Conservation (phyloP, 2,797 vertebrate genomes). For the Toxotes lorentzi region DNA sequence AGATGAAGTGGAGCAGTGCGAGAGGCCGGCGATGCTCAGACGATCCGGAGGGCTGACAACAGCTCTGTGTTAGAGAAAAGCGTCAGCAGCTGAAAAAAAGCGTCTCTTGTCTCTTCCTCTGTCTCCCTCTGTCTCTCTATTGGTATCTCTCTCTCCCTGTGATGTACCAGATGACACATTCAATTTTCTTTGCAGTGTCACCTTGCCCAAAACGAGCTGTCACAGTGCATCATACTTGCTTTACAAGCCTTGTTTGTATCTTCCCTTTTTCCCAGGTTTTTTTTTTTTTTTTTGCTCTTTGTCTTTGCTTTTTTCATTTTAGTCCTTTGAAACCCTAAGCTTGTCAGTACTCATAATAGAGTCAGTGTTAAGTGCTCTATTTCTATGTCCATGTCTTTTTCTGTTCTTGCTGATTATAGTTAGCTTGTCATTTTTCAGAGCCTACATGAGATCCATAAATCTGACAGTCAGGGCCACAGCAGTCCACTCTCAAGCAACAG, state of each 20-base stretch:
- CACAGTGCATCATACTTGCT: constrained; percentile 40
- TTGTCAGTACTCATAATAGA: constrained; percentile 52
- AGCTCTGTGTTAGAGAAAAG: constrained; percentile 53
- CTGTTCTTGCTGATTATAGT: constrained; percentile 6
- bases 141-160: constrained; percentile 53
- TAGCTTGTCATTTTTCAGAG: constrained; percentile 7
- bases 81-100: constrained; percentile 50
- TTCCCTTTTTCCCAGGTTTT: constrained; percentile 3
- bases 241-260: constrained; percentile 13
- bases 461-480: constrained; percentile 1
- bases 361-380: constrained; percentile 8
- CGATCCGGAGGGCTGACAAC: constrained; percentile 72
- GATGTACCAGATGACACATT: constrained; percentile 67
- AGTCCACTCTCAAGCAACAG: background rate
- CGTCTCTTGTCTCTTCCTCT: constrained; percentile 6
- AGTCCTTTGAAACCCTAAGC: constrained; percentile 43
- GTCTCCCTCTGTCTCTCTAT: constrained; percentile 14
- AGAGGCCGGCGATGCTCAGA: constrained; percentile 74
- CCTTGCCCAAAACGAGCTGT: constrained; percentile 66
- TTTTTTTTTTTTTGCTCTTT: constrained; percentile 16
- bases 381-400: constrained; percentile 24
- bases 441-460: constrained; percentile 2
- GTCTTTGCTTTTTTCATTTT: constrained; percentile 24
- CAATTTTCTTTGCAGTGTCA: constrained; percentile 70
- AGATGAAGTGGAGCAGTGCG: constrained; percentile 82